A percentile compares a stretch with the other conserved stretches of the same genome.
Conservation (phyloP, 2,113 vertebrate genomes). For the Pipa parva region DNA sequence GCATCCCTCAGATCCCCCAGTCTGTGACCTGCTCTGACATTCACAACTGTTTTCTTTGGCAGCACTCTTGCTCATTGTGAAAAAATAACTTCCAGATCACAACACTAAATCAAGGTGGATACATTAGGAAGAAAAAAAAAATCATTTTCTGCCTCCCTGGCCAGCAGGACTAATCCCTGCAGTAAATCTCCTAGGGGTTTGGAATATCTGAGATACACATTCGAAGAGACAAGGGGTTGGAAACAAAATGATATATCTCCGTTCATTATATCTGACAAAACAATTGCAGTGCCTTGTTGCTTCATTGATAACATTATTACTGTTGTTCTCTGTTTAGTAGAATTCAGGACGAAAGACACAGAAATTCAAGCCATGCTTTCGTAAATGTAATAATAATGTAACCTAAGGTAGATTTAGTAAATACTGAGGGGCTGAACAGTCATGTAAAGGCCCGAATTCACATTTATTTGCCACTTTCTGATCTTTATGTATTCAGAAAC, state of each 20-base stretch:
- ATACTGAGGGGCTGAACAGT: too few relatives aligned
- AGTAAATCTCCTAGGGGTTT: constrained; percentile 33
- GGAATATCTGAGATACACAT: constrained; percentile 5
- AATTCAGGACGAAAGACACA: too few relatives aligned
- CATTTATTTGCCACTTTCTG: too few relatives aligned
- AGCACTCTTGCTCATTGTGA: constrained; percentile 51
- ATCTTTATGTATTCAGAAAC: too few relatives aligned
- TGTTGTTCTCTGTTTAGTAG: not conserved
- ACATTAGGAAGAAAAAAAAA: constrained; percentile 37
- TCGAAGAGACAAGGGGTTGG: constrained; percentile 7
- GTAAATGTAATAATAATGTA: too few relatives aligned
- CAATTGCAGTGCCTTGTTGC: constrained; percentile 9
- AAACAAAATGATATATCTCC: constrained; percentile 6
- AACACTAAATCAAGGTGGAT: constrained; percentile 62
- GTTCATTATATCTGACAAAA: constrained; percentile 7
- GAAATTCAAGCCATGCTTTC: too few relatives aligned
- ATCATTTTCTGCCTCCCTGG: constrained; percentile 10
- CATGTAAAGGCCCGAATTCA: too few relatives aligned
- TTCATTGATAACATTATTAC: not conserved
- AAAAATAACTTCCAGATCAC: constrained; percentile 63
- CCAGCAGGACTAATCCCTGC: constrained; percentile 26
- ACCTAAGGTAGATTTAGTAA: too few relatives aligned
- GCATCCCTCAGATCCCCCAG: constrained; percentile 20
- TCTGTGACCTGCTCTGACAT: constrained; percentile 26
- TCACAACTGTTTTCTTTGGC: constrained; percentile 63